Conservation (phyloP, 2,113 vertebrate species). For the Triplophysa rosa region DNA sequence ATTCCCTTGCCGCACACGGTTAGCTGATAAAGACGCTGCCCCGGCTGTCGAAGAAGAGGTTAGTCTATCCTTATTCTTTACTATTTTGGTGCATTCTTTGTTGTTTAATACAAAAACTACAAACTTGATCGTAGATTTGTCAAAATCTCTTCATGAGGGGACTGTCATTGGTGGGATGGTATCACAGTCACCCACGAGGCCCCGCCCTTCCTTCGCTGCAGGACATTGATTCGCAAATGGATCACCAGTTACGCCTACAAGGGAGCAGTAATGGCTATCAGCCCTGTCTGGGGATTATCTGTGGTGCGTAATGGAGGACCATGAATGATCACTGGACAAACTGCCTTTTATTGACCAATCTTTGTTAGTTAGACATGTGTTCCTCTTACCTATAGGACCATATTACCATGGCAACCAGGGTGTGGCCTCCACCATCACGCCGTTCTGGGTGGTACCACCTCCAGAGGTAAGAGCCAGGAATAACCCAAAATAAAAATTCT, state of each 20-base stretch:
- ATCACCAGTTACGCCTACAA: constrained; percentile 92
- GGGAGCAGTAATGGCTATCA: constrained; percentile 92
- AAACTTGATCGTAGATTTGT: constrained; percentile 78
- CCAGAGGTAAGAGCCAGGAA: constrained; percentile 79
- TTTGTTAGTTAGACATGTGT: neutral
- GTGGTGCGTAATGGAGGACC: constrained; percentile 73
- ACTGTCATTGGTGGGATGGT: constrained; percentile 94
- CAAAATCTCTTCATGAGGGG: constrained; percentile 93
- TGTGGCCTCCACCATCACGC: constrained; percentile 87
- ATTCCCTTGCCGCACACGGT: constrained; percentile 89
- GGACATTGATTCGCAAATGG: constrained; percentile 95
- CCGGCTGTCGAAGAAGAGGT: constrained; percentile 89
- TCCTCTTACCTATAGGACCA: constrained; percentile 74
- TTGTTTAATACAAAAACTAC: neutral
- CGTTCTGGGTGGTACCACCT: constrained; percentile 95
- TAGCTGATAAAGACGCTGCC: constrained; percentile 81
- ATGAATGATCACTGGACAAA: neutral
- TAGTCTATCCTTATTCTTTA: neutral
- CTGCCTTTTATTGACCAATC: neutral
- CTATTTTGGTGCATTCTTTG: neutral
- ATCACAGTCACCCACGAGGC: constrained; percentile 92
- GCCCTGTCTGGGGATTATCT: constrained; percentile 93
- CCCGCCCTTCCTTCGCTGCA: constrained; percentile 89
- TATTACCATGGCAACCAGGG: constrained; percentile 90
- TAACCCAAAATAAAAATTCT: neutral